Evolutionary conservation across 2,888 invertebrate species (phyloP).

Genomic region (Ectemnius continuus): DNA sequence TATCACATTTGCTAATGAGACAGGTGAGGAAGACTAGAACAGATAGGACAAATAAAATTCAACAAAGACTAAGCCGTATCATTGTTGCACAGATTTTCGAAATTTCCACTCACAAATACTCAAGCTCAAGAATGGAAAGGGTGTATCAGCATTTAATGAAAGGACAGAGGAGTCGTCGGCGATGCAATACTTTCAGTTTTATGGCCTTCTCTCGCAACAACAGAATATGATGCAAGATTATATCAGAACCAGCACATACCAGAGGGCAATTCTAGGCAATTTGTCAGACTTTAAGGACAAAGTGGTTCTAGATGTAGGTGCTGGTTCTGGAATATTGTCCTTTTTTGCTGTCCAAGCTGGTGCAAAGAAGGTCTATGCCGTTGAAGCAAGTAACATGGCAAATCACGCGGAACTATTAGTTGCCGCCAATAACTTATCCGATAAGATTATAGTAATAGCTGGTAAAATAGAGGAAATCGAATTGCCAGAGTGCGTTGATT

Average conservation of each 20-base stretch:
- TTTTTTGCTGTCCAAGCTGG: constrained; percentile 99
- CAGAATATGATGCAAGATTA: constrained; percentile 99
- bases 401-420: constrained; percentile 95
- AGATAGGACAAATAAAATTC: not conserved
- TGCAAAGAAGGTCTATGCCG: constrained; percentile 97
- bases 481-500: constrained; percentile 96
- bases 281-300: constrained; percentile 94
- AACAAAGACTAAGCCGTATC: constrained; percentile 8
- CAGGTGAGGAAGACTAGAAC: constrained; percentile 71
- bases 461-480: constrained; percentile 99
- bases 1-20: constrained; percentile 84
- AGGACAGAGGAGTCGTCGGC: constrained; percentile 99
- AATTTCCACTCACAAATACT: constrained; percentile 87
- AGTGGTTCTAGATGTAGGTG: constrained; percentile 97
- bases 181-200: constrained; percentile 99
- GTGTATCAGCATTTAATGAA: constrained; percentile 92
- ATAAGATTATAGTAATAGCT: constrained; percentile 94
- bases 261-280: constrained; percentile 96
- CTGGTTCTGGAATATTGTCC: constrained; percentile 98
- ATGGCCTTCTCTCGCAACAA: constrained; percentile 98
- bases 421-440: constrained; percentile 91
- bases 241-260: constrained; percentile 98
- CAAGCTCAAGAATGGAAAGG: constrained; percentile 86
- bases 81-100: constrained; percentile 82
- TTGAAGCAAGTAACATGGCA: constrained; percentile 99